phyloP scores from a whole-genome alignment of 2,113 vertebrate genomes.

The Notiomystis cincta region DNA sequence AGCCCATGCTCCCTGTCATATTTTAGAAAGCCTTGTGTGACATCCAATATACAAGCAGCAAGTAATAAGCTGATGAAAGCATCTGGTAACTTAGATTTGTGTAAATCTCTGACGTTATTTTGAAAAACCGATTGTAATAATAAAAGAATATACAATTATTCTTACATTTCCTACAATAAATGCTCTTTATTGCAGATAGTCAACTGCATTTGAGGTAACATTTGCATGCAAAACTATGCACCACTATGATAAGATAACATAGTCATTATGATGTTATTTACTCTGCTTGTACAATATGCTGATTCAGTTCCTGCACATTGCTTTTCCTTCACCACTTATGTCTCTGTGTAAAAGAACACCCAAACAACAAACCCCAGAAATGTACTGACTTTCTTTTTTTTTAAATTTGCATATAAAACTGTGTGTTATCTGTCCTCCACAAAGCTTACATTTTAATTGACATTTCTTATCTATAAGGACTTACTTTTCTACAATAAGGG shows the following conservation, averaged over 20 bases:
- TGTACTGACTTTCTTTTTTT: background rate
- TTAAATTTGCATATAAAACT: background rate
- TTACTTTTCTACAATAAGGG: background rate
- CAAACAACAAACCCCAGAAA: background rate
- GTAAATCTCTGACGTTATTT: background rate
- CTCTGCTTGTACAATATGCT: background rate
- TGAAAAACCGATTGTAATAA: background rate
- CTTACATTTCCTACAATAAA: background rate
- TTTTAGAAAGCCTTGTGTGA: background rate
- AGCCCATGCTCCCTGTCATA: rapidly evolving
- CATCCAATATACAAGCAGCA: background rate
- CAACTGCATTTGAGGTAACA: background rate
- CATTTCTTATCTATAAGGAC: conserved; percentile 39
- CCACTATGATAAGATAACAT: conserved; percentile 4
- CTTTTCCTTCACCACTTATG: background rate
- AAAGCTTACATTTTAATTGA: conserved; percentile 36
- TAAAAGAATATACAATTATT: background rate
- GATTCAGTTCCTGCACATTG: background rate
- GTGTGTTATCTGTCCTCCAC: background rate
- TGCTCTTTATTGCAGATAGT: background rate
- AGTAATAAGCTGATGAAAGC: background rate
- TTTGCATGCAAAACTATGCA: conserved; percentile 3
- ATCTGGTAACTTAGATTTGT: background rate
- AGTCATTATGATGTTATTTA: background rate
- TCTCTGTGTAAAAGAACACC: background rate